Percentiles rank a stretch among this genome's conserved stretches.
These are phyloP conservation scores for Okapia johnstoni DNA, from an alignment of 2,113 vertebrate species.

Conservation along the genomic window DNA sequence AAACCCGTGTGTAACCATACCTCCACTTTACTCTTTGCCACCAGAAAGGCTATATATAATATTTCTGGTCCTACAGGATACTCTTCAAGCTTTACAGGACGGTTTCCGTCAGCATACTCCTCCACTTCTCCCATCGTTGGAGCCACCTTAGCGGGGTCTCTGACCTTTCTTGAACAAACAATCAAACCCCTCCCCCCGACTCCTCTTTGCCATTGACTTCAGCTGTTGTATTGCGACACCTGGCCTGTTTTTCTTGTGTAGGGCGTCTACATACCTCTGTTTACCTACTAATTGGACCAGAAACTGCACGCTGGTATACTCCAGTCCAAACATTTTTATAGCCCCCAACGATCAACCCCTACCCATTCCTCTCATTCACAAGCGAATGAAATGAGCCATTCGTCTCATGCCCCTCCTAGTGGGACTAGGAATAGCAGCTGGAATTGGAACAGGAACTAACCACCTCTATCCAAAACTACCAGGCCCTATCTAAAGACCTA, in stretches of 20 bases:
- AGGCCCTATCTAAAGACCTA: neutral
- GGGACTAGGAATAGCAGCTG: neutral
- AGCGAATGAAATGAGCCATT: neutral
- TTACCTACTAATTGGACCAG: neutral
- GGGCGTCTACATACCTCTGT: neutral
- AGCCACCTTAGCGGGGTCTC: neutral
- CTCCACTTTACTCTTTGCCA: neutral
- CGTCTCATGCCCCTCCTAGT: neutral
- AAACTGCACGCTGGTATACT: neutral
- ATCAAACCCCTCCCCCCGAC: neutral
- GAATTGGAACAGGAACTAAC: neutral
- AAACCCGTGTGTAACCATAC: neutral
- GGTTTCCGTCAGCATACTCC: neutral
- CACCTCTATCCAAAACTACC: neutral
- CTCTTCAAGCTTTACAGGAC: neutral
- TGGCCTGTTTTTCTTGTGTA: neutral
- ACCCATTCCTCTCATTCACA: neutral
- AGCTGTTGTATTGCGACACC: neutral
- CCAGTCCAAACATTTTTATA: neutral
- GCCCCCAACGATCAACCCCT: neutral
- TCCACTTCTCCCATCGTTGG: neutral
- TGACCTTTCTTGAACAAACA: neutral
- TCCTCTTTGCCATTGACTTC: accelerated
- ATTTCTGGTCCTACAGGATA: neutral
- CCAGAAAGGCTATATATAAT: neutral